These are phyloP conservation scores for Tupaia chinensis DNA, from an alignment of 2,113 vertebrate genomes.

Conservation along the genomic window DNA sequence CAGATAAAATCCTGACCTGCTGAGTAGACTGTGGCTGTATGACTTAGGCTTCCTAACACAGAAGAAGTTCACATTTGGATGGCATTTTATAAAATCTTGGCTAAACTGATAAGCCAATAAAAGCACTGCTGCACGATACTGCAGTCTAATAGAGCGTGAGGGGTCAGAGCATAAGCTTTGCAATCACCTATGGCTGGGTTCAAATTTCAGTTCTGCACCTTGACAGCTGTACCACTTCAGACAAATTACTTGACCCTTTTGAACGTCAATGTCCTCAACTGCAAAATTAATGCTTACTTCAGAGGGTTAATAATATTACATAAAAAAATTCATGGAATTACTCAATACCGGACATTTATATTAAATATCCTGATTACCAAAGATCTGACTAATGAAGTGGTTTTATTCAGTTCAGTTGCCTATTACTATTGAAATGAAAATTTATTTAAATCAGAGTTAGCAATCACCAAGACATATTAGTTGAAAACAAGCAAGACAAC, in stretches of 20 bases:
- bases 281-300: conserved; percentile 31
- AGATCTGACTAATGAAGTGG: not conserved
- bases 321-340: conserved; percentile 23
- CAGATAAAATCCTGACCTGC: not conserved
- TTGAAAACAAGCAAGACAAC: not conserved
- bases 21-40: not conserved
- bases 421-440: not conserved
- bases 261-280: not conserved
- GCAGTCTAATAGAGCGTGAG: not conserved
- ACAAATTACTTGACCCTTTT: not conserved
- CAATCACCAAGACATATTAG: not conserved
- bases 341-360: not conserved
- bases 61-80: not conserved
- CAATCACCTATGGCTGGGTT: not conserved
- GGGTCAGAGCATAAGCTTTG: not conserved
- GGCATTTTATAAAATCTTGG: not conserved
- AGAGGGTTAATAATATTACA: not conserved
- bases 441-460: not conserved
- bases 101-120: not conserved
- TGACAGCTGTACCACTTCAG: not conserved
- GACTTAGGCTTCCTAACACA: not conserved
- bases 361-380: not conserved
- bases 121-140: too few relatives aligned
- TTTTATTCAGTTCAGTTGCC: not conserved
- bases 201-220: not conserved